Evolutionary conservation across 2,797 vertebrate species (phyloP), one percentile per base, ranked within the genome.

Genomic region (Pseudomugil gertrudae): DNA sequence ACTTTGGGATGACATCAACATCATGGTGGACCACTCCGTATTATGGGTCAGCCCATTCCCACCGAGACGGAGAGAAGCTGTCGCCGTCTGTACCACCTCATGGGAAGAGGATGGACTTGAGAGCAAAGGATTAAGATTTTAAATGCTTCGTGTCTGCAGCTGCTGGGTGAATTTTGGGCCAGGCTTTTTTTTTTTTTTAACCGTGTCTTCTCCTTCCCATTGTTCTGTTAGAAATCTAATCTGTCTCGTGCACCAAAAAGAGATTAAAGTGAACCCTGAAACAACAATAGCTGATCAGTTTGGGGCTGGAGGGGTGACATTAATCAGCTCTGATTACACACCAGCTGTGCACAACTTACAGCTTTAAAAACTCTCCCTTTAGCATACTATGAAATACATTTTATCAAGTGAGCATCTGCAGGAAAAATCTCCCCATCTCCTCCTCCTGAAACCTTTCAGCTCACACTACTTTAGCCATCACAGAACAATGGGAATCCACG

Each of bases 401-500:
- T 6, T 15, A 23, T 43, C 48, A n/a, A 35, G 45, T 52, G 15
- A 65, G 58, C 55, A 81, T 76, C 32, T 78, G 62, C 47, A 54
- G 8, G n/a, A 21, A 57, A 23, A 58, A 47, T n/a, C 55, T 30
- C 27, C 14, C 27, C 51, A 45, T 43, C 36, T 3, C 36, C 43
- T 56, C 23, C 54, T 66, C 74, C 51, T 30, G 61, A 63, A 78
- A 70, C 67, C 78, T 84, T 78, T 83, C 66, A 76, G 74, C 77
- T 69, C 67, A 65, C 71, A 69, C 78, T 73, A 72, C 76, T 84
- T 76, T 76, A 66, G 74, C 77, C 78, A 57, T 80, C 81, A 40
- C 84, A 92, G 93, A 94, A 95, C 93, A 95, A 94, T 93, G 85
- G 92, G 80, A 84, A 82, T 83, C 83, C 59, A 40, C 58, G 75